phyloP scores from a whole-genome alignment of 92 coral and sea anemone species.

The Epizoanthus fatuus region DNA sequence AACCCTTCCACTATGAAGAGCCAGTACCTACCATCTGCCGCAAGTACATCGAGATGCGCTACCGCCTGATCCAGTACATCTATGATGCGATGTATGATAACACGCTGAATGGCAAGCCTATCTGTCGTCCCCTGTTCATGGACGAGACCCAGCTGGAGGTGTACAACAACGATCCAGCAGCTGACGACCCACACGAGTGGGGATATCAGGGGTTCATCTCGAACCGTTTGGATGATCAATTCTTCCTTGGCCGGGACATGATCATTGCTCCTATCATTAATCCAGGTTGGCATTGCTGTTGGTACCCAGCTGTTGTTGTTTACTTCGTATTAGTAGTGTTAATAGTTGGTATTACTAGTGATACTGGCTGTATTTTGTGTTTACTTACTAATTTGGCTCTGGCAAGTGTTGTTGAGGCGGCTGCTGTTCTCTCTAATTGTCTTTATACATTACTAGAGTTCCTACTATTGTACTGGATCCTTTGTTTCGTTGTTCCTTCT shows the following conservation, averaged over 20 bases:
- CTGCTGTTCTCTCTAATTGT: no score
- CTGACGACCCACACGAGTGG: conserved; percentile 80
- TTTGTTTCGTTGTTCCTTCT: no score
- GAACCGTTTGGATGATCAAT: conserved; percentile 86
- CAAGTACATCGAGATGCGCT: conserved; percentile 87
- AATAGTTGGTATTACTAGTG: neutral
- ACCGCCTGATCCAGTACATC: conserved; percentile 81
- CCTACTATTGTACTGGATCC: no score
- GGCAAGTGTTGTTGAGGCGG: no score
- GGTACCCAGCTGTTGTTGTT: no score
- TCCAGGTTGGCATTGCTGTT: conserved; percentile 48
- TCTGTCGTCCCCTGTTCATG: conserved; percentile 87
- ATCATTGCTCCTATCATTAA: conserved; percentile 78
- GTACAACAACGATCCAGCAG: conserved; percentile 77
- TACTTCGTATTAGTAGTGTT: neutral
- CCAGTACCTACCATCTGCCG: conserved; percentile 87
- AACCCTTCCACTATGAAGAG: conserved; percentile 75
- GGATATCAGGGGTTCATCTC: conserved; percentile 72
- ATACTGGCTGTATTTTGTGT: neutral
- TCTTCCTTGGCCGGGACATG: conserved; percentile 78
- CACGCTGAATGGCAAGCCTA: conserved; percentile 77
- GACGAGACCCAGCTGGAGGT: conserved; percentile 75
- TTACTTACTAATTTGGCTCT: no score
- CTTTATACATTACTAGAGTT: no score
- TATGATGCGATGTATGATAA: conserved; percentile 90